Percentiles rank a stretch among this genome's conserved stretches.
These are phyloP conservation scores for Diplodus sargus DNA, from an alignment of 2,797 vertebrate species.

Conservation along the genomic window DNA sequence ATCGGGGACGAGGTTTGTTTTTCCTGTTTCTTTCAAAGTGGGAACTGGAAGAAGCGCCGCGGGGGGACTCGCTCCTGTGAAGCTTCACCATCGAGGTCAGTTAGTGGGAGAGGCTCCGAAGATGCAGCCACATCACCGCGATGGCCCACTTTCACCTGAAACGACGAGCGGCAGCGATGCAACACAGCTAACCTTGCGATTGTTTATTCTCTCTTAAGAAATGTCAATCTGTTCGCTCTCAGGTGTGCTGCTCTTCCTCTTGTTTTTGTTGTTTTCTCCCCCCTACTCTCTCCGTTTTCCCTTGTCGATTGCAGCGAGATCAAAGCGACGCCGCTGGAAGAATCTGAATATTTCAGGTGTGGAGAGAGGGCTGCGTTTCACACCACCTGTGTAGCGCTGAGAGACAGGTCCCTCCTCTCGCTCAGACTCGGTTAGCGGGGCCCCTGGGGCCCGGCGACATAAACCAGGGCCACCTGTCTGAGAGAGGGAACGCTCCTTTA, in stretches of 20 bases:
- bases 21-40: conserved; percentile 47
- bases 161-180: conserved; percentile 66
- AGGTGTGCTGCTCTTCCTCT: conserved; percentile 86
- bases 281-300: conserved; percentile 76
- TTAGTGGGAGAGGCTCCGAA: conserved; percentile 62
- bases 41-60: conserved; percentile 21
- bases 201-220: conserved; percentile 90
- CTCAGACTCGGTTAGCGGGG: conserved; percentile 78
- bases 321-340: conserved; percentile 85
- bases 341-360: conserved; percentile 90
- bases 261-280: conserved; percentile 85
- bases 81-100: conserved; percentile 76
- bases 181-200: conserved; percentile 81
- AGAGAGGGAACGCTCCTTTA: conserved; percentile 73
- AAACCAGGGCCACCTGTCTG: conserved; percentile 87
- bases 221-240: conserved; percentile 88
- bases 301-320: conserved; percentile 84
- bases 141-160: conserved; percentile 86
- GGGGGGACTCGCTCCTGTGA: conserved; percentile 48
- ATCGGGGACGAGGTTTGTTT: conserved; percentile 70
- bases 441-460: conserved; percentile 83
- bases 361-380: conserved; percentile 81
- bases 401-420: conserved; percentile 81
- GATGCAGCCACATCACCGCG: conserved; percentile 55
- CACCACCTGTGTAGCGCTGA: conserved; percentile 84